These are phyloP conservation scores for Tribolium freemani DNA, from an alignment of 2,888 invertebrate species.

Conservation along the genomic window DNA sequence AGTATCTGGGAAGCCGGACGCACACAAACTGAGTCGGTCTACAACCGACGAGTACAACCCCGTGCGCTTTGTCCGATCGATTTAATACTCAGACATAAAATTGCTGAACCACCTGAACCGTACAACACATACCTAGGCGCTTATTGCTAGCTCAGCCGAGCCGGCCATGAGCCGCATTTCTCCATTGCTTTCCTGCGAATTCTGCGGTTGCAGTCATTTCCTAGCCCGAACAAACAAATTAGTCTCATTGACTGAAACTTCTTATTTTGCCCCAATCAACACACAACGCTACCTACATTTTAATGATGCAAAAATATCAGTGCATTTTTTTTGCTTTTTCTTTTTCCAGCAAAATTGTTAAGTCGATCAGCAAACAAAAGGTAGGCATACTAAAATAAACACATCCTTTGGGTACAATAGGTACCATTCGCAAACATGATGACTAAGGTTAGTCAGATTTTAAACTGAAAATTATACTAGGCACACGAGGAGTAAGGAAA, in stretches of 20 bases:
- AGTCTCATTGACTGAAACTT: not conserved
- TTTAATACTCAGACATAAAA: conserved; percentile 58
- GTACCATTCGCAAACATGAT: too few species aligned
- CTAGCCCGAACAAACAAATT: not conserved
- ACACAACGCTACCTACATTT: too few species aligned
- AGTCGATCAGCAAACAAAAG: too few species aligned
- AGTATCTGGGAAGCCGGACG: conserved; percentile 58
- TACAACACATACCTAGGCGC: conserved; percentile 28
- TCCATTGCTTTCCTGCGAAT: not conserved
- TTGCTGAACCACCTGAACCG: conserved; percentile 54
- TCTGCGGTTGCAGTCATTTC: not conserved
- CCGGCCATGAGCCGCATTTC: not conserved
- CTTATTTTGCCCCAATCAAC: not conserved
- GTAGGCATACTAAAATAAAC: too few species aligned
- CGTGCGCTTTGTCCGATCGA: conserved; percentile 57
- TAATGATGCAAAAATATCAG: too few species aligned
- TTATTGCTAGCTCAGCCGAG: conserved; percentile 2
- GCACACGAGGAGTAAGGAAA: too few species aligned
- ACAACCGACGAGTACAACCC: conserved; percentile 46
- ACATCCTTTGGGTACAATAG: too few species aligned
- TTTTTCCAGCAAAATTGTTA: too few species aligned
- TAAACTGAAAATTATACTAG: too few species aligned
- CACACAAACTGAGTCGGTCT: conserved; percentile 59
- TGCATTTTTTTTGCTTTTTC: too few species aligned
- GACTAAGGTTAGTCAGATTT: too few species aligned